phyloP scores from a whole-genome alignment of 2,888 invertebrate species.

The Caenorhabditis afra region DNA sequence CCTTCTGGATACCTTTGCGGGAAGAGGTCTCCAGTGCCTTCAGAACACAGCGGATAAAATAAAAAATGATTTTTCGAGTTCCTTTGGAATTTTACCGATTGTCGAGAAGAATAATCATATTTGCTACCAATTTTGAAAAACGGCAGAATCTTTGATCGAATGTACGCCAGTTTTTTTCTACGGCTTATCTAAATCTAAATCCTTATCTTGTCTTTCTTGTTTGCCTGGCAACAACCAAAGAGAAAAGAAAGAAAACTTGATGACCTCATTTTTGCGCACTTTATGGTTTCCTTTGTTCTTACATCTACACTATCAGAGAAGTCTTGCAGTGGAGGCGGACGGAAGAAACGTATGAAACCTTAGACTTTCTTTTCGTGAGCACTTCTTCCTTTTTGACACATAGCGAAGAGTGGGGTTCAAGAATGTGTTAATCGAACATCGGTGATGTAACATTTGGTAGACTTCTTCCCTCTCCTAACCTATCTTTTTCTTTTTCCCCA shows the following conservation, averaged over 20 bases:
- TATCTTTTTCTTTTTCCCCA: neutral
- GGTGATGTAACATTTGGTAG: constrained; percentile 38
- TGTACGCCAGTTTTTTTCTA: too few relatives aligned
- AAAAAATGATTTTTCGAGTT: too few relatives aligned
- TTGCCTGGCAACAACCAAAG: neutral
- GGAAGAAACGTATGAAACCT: neutral
- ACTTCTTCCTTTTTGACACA: constrained; percentile 4
- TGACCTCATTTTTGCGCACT: constrained; percentile 10
- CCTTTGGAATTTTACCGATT: too few relatives aligned
- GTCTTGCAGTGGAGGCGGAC: neutral
- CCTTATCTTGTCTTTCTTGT: neutral
- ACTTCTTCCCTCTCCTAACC: constrained; percentile 14
- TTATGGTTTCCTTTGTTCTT: constrained; percentile 2
- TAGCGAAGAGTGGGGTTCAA: neutral
- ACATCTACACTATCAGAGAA: neutral
- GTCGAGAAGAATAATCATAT: too few relatives aligned
- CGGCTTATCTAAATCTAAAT: neutral
- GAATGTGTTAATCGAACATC: constrained; percentile 42
- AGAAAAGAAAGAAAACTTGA: neutral
- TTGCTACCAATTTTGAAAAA: too few relatives aligned
- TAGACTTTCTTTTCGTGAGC: neutral
- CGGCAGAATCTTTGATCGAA: too few relatives aligned
- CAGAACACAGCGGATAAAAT: too few relatives aligned
- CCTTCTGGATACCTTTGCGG: too few relatives aligned
- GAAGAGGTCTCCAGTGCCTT: too few relatives aligned